Evolutionary conservation across 2,797 vertebrate species (phyloP).

Genomic region (Ispidina picta): DNA sequence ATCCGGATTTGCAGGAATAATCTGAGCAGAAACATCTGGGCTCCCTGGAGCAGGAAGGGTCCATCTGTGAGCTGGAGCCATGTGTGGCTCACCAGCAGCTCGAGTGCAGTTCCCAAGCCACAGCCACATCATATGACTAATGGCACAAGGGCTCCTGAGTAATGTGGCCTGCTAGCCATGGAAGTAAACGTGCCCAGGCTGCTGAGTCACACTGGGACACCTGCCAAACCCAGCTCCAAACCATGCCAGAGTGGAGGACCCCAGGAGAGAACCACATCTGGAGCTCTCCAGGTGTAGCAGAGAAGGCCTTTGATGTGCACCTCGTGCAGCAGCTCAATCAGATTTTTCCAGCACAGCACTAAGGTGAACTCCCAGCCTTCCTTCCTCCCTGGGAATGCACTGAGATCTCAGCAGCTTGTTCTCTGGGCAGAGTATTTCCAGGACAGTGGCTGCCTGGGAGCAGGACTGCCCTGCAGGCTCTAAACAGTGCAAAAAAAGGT

Average conservation of each 20-base stretch:
- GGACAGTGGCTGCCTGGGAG: neutral
- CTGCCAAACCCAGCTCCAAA: neutral
- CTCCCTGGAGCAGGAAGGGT: neutral
- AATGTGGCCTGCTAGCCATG: neutral
- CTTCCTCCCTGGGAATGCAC: accelerated
- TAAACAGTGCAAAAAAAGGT: no score
- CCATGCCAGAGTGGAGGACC: neutral
- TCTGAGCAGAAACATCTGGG: conserved; percentile 52
- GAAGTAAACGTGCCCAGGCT: neutral
- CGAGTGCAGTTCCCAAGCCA: neutral
- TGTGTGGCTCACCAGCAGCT: neutral
- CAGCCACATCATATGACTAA: neutral
- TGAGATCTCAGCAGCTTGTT: neutral
- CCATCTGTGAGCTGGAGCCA: neutral
- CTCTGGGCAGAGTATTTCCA: neutral
- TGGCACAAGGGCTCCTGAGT: neutral
- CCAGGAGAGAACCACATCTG: neutral
- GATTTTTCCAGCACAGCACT: neutral
- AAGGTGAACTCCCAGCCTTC: neutral
- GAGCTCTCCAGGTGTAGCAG: neutral
- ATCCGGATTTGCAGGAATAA: neutral
- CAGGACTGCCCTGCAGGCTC: neutral
- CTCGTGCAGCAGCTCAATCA: neutral
- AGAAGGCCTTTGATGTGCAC: neutral
- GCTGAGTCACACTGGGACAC: neutral